Base-by-base conservation (phyloP, 2,113 vertebrate genomes). In the Shinisaurus crocodilurus region DNA sequence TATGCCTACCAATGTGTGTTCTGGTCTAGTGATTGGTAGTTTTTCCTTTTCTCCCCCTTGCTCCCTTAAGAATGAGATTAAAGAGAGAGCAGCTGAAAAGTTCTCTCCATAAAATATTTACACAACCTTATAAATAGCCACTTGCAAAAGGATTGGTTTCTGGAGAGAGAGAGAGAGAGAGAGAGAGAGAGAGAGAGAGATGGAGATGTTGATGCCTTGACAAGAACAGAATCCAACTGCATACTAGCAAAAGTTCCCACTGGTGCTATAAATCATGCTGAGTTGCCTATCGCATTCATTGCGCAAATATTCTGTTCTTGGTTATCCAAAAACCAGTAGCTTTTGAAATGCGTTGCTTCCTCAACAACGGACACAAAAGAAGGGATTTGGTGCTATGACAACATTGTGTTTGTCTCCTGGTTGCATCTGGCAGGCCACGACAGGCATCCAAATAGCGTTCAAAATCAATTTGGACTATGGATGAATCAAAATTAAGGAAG, bases 301-400 rank as follows among this genome's bases (percentile, higher is more conserved):
- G 87, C 0, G 0, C 80, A 1, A 5, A 2, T 0, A 74, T 70
- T 48, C 50, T 90, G 91, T 63, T 95, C 93, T 76, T 89, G 87
- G 32, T 84, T 88, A 89, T 92, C 89, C 83, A 20, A 0, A 94
- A 74, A 69, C 29, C 29, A 5, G 0, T 65, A 84, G 92, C 89
- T 3, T 72, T 74, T 50, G 25, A 45, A 50, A 63, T 23, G 90
- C 90, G 0, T 25, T 0, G 0, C 67, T 90, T 32, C 91, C 88
- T 81, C 74, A 1, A 76, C 70, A 48, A 54, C 63, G 63, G n/a
- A 0, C 1, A 0, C 16, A 75, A 89, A 86, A 84, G 79, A 84
- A n/a, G 87, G 76, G 37, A 45, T 1, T 83, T 57, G 94, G 89
- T 92, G 94, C 93, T 93, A 88, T 91, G 93, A 92, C 85, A 95